Evolutionary conservation across 2,113 vertebrate species (phyloP), one percentile per base, ranked within the genome.

Genomic region (Pollimyrus isidori): DNA sequence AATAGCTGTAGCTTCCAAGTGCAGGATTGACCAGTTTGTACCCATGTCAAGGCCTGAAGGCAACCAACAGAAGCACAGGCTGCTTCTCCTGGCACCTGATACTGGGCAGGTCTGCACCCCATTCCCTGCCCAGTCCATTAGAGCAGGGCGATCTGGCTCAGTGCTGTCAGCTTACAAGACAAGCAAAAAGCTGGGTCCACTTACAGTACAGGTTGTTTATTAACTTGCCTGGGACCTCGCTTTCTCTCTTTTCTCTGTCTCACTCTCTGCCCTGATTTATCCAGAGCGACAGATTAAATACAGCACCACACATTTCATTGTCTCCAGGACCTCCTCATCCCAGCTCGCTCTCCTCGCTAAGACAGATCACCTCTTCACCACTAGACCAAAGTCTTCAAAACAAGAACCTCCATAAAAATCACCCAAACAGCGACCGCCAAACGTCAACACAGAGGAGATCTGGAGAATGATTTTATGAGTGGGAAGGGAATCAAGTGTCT

Each of bases 241-340:
- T n/a, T n/a, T 62, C 76, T 89, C 65, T 26, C 46, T 52, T 35
- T 23, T 52, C 85, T 53, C 85, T 35, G 4, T 21, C 19, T 42
- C 56, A 53, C 87, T 88, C 45, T n/a, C 88, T 30, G 45, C 46
- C 39, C 65, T 88, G 82, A 89, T 89, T 89, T 89, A 86, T 49
- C 62, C 56, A 86, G 23, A 65, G 76, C 86, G 80, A 85, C 82
- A 89, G 82, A 85, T 89, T 89, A 89, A 89, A 89, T 89, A 58
- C 88, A 89, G 88, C 26, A 83, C 26, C 85, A 53, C 69, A 46
- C 56, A 48, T 49, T 86, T 89, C 80, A 62, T 11, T 53, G 45
- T 86, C 23, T n/a, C n/a, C 83, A 15, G 48, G 89, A 69, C 84
- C 56, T 23, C 39, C 30, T 19, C 84, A 82, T 69, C 76, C 49